Evolutionary conservation across 2,113 vertebrate genomes (phyloP).

Genomic region (Leptocoma aspasia): DNA sequence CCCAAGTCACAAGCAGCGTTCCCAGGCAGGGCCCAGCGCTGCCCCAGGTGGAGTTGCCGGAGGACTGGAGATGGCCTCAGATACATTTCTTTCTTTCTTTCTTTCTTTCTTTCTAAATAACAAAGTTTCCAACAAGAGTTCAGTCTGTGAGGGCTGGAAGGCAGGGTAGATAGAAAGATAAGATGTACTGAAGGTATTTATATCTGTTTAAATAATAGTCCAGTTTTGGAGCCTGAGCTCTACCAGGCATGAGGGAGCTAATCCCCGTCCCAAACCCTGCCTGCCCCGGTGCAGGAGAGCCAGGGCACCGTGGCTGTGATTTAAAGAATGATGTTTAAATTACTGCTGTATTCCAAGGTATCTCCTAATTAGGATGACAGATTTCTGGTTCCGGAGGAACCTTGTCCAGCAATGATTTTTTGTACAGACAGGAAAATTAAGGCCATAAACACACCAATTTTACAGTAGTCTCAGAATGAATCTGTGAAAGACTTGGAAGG

Average conservation of each 20-base stretch:
- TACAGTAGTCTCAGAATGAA: background rate
- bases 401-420: background rate
- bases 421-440: background rate
- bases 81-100: background rate
- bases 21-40: background rate
- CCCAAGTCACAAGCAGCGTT: background rate
- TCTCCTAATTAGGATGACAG: background rate
- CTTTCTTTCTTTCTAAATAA: background rate
- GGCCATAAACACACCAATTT: background rate
- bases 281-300: background rate
- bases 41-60: background rate
- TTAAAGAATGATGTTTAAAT: background rate
- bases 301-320: background rate
- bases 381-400: background rate
- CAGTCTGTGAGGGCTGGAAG: constrained; percentile 9
- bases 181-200: constrained; percentile 36
- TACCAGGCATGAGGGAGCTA: background rate
- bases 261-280: constrained; percentile 15
- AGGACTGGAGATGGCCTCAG: background rate
- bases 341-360: background rate
- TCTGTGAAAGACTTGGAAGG: background rate
- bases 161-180: constrained; percentile 21
- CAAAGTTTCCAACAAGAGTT: background rate
- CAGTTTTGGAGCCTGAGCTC: constrained; percentile 22
- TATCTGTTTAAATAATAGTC: constrained; percentile 52